phyloP scores from a whole-genome alignment of 2,113 vertebrate species.

The Platysternon megacephalum region DNA sequence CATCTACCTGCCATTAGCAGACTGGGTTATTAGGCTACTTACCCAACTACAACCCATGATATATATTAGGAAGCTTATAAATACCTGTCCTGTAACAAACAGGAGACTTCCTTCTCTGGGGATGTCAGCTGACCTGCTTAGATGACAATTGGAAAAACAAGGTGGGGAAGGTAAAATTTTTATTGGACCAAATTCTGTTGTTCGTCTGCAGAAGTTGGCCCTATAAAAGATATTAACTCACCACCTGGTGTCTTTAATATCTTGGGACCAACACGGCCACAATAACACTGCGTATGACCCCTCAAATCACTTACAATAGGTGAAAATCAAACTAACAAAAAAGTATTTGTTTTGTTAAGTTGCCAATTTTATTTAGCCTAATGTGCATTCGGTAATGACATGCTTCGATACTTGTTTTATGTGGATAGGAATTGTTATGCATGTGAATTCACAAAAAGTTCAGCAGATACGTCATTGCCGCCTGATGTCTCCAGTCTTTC shows the following conservation, averaged over 20 bases:
- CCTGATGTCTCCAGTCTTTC: neutral
- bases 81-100: accelerated
- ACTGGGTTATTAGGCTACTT: neutral
- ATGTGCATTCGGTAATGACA: neutral
- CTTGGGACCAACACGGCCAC: neutral
- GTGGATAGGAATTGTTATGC: too few species aligned
- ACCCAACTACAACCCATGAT: accelerated
- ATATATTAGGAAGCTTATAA: accelerated
- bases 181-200: neutral
- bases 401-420: neutral
- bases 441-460: too few species aligned
- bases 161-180: neutral
- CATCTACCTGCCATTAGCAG: neutral
- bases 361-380: neutral
- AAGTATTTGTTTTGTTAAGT: neutral
- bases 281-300: neutral
- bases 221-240: neutral
- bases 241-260: neutral
- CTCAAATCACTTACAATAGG: neutral
- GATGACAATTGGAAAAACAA: neutral
- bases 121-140: neutral
- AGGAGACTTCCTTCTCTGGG: accelerated
- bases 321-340: neutral
- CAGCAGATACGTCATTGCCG: neutral
- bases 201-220: neutral